These are phyloP conservation scores for Papilio elwesi DNA, from an alignment of 2,888 invertebrate genomes.

Conservation along the genomic window DNA sequence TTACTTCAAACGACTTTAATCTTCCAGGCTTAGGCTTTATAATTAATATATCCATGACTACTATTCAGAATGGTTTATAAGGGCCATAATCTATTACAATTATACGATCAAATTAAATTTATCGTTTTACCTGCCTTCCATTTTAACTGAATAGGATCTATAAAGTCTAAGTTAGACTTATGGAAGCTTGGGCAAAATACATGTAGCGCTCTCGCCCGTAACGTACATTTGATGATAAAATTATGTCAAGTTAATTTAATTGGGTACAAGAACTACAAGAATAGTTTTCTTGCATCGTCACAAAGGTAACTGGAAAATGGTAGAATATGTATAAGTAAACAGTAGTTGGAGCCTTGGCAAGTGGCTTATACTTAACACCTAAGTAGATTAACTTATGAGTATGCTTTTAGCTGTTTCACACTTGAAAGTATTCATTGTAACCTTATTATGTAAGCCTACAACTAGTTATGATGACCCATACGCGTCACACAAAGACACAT, in stretches of 20 bases:
- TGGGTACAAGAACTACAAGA: no score
- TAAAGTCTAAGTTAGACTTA: no score
- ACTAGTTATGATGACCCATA: no score
- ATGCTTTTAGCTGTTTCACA: slow-evolving; percentile 8
- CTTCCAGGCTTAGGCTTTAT: not conserved
- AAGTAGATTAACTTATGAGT: slow-evolving; percentile 21
- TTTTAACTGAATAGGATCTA: not conserved
- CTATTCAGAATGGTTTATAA: slow-evolving; percentile 1
- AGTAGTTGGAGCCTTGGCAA: slow-evolving; percentile 9
- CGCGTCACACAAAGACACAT: not conserved
- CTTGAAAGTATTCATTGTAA: slow-evolving; percentile 18
- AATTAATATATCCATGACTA: not conserved
- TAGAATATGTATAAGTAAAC: not conserved
- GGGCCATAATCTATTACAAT: not conserved
- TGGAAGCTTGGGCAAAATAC: no score
- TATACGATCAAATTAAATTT: not conserved
- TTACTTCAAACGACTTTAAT: not conserved
- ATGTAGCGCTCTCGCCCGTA: no score
- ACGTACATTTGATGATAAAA: no score
- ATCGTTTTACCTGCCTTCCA: not conserved
- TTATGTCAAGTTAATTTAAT: no score
- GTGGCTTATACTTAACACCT: slow-evolving; percentile 23
- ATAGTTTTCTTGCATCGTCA: no score
- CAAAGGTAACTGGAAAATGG: not conserved
- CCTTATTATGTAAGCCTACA: not conserved